Evolutionary conservation across 1,140 invertebrate genomes (phyloP).

Genomic region (Cepaea nemoralis): DNA sequence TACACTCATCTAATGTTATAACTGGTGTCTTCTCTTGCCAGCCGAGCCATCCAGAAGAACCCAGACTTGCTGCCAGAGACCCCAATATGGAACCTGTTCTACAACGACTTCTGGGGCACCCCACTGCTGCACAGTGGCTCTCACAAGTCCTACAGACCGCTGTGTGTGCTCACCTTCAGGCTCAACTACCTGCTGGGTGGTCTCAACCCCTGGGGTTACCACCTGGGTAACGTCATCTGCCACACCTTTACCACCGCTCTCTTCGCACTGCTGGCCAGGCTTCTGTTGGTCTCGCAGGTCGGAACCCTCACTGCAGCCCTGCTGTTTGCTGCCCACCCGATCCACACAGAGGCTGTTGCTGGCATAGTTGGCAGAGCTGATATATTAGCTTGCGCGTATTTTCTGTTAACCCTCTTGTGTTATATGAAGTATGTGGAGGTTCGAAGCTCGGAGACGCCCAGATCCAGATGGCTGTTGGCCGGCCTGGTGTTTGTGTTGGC

Average conservation of each 20-base stretch:
- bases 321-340: constrained; percentile 74
- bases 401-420: constrained; percentile 79
- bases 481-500: constrained; percentile 52
- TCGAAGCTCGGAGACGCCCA: constrained; percentile 38
- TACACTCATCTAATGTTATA: neutral
- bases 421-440: constrained; percentile 76
- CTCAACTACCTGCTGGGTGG: constrained; percentile 79
- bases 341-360: constrained; percentile 82
- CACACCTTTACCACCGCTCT: constrained; percentile 68
- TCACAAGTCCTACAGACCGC: constrained; percentile 93
- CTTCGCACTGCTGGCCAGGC: constrained; percentile 63
- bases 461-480: constrained; percentile 50
- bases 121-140: constrained; percentile 92
- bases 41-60: constrained; percentile 91
- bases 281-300: constrained; percentile 63
- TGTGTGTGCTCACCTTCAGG: constrained; percentile 93
- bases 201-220: constrained; percentile 73
- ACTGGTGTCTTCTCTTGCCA: constrained; percentile 49
- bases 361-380: constrained; percentile 85
- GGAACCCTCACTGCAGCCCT: constrained; percentile 76
- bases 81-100: constrained; percentile 90
- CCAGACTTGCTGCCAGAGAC: constrained; percentile 90
- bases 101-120: constrained; percentile 98
- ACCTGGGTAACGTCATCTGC: constrained; percentile 73
- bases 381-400: constrained; percentile 85